A percentile compares a stretch with the other conserved stretches of the same genome.
Conservation (phyloP, 2,888 invertebrate species). For the Brachycybe producta region DNA sequence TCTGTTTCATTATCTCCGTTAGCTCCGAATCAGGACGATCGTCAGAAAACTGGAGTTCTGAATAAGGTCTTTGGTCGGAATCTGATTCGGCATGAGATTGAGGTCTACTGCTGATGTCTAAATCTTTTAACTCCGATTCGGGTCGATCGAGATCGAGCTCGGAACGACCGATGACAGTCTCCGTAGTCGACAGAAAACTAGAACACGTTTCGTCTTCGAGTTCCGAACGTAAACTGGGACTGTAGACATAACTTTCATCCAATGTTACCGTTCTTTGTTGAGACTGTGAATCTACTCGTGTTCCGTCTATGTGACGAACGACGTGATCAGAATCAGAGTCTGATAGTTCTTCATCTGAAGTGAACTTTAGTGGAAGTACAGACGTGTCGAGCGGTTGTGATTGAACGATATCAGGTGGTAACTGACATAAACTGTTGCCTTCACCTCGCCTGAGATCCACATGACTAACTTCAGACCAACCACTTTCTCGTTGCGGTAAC, state of each 20-base stretch:
- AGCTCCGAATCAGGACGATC: constrained; percentile 37
- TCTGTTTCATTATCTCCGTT: constrained; percentile 30
- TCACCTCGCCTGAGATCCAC: not conserved
- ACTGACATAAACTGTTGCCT: not conserved
- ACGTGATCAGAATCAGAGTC: constrained; percentile 13
- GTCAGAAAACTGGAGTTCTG: constrained; percentile 32
- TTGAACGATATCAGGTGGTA: constrained; percentile 5
- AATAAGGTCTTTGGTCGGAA: constrained; percentile 33
- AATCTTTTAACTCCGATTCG: constrained; percentile 39
- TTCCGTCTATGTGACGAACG: not conserved
- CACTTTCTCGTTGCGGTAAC: too few species aligned
- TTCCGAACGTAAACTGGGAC: too few species aligned
- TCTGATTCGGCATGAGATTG: constrained; percentile 27
- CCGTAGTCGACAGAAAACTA: not conserved
- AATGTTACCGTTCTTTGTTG: too few species aligned
- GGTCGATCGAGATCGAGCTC: constrained; percentile 25
- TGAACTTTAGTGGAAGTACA: not conserved
- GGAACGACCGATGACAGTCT: not conserved
- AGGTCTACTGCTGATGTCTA: constrained; percentile 32
- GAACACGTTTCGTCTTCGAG: constrained; percentile 2
- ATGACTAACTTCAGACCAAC: too few species aligned
- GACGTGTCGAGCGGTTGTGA: not conserved
- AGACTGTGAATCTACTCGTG: not conserved
- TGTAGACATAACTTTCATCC: too few species aligned
- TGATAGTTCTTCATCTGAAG: constrained; percentile 17